These are phyloP conservation scores for Temnopleurus reevesii DNA, from an alignment of 53 echinoderm and acorn worm species.

Conservation along the genomic window DNA sequence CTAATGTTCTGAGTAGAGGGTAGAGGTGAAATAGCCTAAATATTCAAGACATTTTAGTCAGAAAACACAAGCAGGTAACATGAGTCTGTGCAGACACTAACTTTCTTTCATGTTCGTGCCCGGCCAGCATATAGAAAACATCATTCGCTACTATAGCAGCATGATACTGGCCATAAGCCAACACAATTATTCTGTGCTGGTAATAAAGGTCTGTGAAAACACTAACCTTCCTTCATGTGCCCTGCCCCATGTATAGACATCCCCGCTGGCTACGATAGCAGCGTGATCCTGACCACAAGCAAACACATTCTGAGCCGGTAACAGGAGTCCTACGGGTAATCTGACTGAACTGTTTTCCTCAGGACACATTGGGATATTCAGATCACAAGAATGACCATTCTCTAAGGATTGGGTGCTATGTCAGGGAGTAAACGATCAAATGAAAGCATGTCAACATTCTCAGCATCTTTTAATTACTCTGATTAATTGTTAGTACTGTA, in stretches of 20 bases:
- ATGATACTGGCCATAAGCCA: slow-evolving; percentile 78
- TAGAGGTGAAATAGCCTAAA: no score
- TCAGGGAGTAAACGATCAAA: not conserved
- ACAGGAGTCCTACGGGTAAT: slow-evolving; percentile 25
- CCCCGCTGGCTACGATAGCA: slow-evolving; percentile 77
- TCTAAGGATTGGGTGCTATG: slow-evolving; percentile 40
- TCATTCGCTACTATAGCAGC: slow-evolving; percentile 72
- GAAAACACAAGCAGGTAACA: no score
- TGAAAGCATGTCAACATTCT: no score
- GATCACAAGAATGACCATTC: slow-evolving; percentile 31
- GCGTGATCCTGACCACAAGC: slow-evolving; percentile 84
- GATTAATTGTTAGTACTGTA: no score
- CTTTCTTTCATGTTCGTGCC: slow-evolving; percentile 79
- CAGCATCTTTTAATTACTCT: no score
- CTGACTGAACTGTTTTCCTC: not conserved
- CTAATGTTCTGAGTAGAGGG: no score
- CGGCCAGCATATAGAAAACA: slow-evolving; percentile 86
- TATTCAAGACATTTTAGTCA: no score
- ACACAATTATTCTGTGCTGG: no score
- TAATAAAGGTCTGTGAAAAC: not conserved
- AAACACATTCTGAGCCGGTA: slow-evolving; percentile 60
- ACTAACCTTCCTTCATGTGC: slow-evolving; percentile 85
- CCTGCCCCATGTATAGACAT: slow-evolving; percentile 95
- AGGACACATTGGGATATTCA: not conserved
- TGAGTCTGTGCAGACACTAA: no score